These are phyloP conservation scores for Cisticola juncidis DNA, from an alignment of 2,113 vertebrate genomes.

Conservation along the genomic window DNA sequence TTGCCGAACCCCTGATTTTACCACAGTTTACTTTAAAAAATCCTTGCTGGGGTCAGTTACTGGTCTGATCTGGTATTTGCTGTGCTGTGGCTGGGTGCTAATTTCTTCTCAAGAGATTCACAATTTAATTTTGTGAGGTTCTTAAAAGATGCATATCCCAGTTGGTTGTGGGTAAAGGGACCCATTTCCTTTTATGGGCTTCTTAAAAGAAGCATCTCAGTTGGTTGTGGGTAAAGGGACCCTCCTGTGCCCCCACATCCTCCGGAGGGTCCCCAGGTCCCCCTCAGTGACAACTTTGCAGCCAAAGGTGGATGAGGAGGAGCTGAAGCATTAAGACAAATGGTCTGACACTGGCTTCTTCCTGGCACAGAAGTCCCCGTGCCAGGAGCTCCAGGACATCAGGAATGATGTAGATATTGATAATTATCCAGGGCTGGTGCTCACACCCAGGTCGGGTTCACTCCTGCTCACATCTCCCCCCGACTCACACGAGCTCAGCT, in stretches of 20 bases:
- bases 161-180: not conserved
- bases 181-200: not conserved
- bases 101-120: not conserved
- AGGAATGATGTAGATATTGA: not conserved
- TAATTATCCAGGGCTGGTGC: not conserved
- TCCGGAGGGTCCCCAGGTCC: not conserved
- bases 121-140: not conserved
- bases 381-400: not conserved
- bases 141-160: not conserved
- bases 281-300: not conserved
- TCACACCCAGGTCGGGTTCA: rapidly evolving
- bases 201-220: not conserved
- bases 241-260: not conserved
- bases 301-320: not conserved
- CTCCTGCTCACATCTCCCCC: not conserved
- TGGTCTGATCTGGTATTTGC: not conserved
- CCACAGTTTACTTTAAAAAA: not conserved
- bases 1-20: not conserved
- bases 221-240: not conserved
- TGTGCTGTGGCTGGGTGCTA: not conserved
- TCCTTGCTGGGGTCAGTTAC: not conserved
- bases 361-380: not conserved
- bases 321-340: not conserved
- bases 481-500: rapidly evolving
- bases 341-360: not conserved